Evolutionary conservation across 2,888 invertebrate genomes (phyloP).

Genomic region (Eustalomyia histrio): DNA sequence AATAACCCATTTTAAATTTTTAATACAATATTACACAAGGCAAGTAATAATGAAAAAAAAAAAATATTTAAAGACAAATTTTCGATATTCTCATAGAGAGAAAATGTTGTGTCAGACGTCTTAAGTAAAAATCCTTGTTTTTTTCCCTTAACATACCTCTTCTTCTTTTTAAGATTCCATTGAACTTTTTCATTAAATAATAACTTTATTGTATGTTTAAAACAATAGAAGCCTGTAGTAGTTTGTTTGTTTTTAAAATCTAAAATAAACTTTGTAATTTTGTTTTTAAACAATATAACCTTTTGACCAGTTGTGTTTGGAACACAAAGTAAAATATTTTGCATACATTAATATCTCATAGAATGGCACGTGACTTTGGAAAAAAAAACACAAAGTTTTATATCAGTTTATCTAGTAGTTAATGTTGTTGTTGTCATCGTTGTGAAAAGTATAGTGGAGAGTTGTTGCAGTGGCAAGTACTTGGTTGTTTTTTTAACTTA

Average conservation of each 20-base stretch:
- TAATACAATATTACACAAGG: too few species aligned
- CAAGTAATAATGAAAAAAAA: too few species aligned
- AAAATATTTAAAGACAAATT: too few species aligned
- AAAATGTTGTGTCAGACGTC: too few species aligned
- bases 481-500: background rate
- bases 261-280: too few species aligned
- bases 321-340: background rate
- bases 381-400: constrained; percentile 7
- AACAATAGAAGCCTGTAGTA: background rate
- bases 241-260: background rate
- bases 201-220: background rate
- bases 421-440: background rate
- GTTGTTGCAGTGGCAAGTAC: background rate
- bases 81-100: too few species aligned
- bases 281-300: background rate
- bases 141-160: too few species aligned
- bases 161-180: background rate
- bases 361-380: background rate
- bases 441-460: background rate
- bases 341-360: background rate
- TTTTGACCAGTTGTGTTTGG: background rate
- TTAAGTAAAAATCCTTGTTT: too few species aligned
- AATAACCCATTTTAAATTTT: too few species aligned
- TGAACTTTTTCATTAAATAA: background rate
- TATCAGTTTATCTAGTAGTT: background rate